A percentile compares a stretch with the other conserved stretches of the same genome.
Evolutionary conservation across 2,797 vertebrate species (phyloP).

Genomic region (Sebastes alutus): DNA sequence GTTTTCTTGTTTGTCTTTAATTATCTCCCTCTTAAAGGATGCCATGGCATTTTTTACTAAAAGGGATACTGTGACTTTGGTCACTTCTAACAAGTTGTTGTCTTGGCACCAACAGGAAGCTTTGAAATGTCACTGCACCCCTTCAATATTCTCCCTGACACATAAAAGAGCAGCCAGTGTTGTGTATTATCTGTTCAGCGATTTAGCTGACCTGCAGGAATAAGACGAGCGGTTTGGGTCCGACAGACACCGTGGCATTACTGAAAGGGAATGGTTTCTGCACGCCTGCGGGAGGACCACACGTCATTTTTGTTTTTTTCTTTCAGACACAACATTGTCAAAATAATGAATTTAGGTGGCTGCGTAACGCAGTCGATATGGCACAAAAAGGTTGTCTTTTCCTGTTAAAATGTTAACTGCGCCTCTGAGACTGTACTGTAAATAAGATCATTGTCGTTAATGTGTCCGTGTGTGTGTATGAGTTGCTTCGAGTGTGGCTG

Average conservation of each 20-base stretch:
- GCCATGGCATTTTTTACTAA: constrained; percentile 6
- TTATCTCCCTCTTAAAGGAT: constrained; percentile 16
- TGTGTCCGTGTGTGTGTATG: constrained; percentile 1
- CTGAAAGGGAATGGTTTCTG: constrained; percentile 22
- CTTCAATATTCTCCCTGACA: constrained; percentile 52
- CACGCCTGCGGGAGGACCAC: neutral
- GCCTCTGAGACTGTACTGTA: constrained; percentile 31
- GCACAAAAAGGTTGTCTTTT: neutral
- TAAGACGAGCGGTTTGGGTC: constrained; percentile 40
- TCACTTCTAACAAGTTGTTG: constrained; percentile 56
- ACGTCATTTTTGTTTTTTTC: constrained; percentile 10
- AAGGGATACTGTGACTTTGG: constrained; percentile 36
- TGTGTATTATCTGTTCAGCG: constrained; percentile 44
- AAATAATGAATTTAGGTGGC: constrained; percentile 13
- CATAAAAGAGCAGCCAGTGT: constrained; percentile 54
- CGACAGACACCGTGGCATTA: constrained; percentile 20
- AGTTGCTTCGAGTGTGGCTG: neutral
- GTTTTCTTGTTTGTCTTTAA: constrained; percentile 14
- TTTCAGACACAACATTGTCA: constrained; percentile 27
- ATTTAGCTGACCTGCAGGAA: constrained; percentile 63
- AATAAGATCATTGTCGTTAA: constrained; percentile 37
- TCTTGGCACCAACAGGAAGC: constrained; percentile 33
- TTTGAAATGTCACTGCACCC: constrained; percentile 59
- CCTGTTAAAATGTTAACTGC: constrained; percentile 37
- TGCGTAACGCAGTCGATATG: neutral